Percentiles rank a stretch among this genome's conserved stretches.
These are phyloP conservation scores for Pedionomus torquatus DNA, from an alignment of 2,113 vertebrate species.

Conservation along the genomic window DNA sequence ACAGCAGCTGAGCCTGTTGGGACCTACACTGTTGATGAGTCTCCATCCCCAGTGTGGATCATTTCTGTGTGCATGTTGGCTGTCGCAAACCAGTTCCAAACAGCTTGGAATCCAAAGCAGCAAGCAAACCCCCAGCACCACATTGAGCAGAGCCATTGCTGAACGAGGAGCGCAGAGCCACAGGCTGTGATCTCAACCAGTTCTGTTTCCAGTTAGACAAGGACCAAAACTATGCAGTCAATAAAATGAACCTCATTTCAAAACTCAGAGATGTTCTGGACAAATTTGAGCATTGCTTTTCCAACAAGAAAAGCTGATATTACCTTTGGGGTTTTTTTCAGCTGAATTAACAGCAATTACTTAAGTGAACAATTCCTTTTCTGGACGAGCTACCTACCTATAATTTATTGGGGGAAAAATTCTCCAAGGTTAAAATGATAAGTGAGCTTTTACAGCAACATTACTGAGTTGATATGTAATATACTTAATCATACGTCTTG, in stretches of 20 bases:
- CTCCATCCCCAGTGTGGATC: not conserved
- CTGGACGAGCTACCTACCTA: not conserved
- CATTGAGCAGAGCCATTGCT: not conserved
- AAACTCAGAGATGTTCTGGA: not conserved
- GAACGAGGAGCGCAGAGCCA: not conserved
- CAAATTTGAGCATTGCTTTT: not conserved
- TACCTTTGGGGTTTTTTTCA: not conserved
- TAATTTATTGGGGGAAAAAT: rapidly evolving
- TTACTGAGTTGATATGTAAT: not conserved
- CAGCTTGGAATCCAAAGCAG: not conserved
- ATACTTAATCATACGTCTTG: not conserved
- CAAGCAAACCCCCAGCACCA: not conserved
- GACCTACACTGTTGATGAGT: not conserved
- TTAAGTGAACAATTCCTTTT: not conserved
- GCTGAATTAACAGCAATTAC: not conserved
- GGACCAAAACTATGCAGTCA: not conserved
- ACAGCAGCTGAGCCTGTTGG: not conserved
- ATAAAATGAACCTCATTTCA: not conserved
- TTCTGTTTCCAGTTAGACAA: not conserved
- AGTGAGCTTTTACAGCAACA: not conserved
- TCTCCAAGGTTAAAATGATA: not conserved
- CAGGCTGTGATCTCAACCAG: not conserved
- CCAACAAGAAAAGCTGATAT: not conserved
- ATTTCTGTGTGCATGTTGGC: not conserved
- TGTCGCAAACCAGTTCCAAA: not conserved